Conservation (phyloP, 2,113 vertebrate species). For the Nothocercus julius region DNA sequence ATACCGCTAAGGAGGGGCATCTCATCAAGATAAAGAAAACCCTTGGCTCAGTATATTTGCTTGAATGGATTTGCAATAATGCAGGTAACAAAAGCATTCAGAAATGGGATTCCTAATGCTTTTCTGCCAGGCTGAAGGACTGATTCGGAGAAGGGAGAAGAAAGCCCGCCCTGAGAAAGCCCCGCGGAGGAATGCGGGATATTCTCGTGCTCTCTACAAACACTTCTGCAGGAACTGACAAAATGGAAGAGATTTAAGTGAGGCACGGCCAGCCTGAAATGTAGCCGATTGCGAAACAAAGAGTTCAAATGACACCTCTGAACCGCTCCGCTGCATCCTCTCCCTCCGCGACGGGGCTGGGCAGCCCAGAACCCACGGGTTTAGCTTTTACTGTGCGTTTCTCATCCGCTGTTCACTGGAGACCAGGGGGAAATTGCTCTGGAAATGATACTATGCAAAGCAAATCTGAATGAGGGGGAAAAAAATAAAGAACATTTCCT, state of each 20-base stretch:
- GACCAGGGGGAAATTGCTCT: rapidly evolving
- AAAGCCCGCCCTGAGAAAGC: slow-evolving; percentile 53
- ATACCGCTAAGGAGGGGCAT: slow-evolving; percentile 1
- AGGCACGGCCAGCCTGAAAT: slow-evolving; percentile 44
- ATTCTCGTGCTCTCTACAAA: slow-evolving; percentile 11
- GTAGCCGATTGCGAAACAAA: slow-evolving; percentile 61
- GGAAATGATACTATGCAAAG: not conserved
- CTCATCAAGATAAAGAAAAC: slow-evolving; percentile 55
- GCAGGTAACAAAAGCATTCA: slow-evolving; percentile 62
- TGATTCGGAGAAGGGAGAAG: slow-evolving; percentile 42
- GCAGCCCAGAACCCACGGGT: not conserved
- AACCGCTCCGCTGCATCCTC: not conserved
- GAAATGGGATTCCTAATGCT: slow-evolving; percentile 47
- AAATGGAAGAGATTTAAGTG: slow-evolving; percentile 49
- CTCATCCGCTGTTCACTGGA: not conserved
- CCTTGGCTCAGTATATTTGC: slow-evolving; percentile 43
- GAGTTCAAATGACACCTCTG: slow-evolving; percentile 51
- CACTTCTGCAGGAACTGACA: not conserved
- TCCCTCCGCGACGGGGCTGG: slow-evolving; percentile 13
- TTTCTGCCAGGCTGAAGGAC: slow-evolving; percentile 19
- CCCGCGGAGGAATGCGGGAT: not conserved
- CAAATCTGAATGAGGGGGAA: not conserved
- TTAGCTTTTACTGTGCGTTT: not conserved
- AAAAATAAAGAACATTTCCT: not conserved
- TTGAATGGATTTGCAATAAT: slow-evolving; percentile 60